phyloP scores from a whole-genome alignment of 2,888 invertebrate species.

The Acanthacorydalis orientalis region DNA sequence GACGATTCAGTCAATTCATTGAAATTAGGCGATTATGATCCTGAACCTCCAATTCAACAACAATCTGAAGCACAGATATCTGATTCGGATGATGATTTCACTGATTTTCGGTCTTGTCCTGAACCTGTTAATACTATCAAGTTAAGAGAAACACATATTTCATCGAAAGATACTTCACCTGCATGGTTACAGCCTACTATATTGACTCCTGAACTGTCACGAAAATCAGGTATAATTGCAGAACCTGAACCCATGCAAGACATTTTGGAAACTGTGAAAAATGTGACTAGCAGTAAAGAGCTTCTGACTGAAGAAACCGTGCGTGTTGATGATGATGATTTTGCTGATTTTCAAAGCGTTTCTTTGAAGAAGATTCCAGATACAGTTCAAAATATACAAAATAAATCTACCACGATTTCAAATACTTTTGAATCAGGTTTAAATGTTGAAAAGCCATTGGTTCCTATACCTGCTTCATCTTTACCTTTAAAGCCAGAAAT shows the following conservation, averaged over 20 bases:
- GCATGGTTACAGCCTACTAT: constrained; percentile 20
- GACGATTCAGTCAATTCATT: constrained; percentile 16
- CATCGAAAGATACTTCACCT: constrained; percentile 9
- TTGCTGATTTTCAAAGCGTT: constrained; percentile 24
- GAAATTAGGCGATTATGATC: constrained; percentile 12
- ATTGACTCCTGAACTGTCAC: constrained; percentile 15
- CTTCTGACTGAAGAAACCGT: constrained; percentile 12
- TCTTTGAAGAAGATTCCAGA: constrained; percentile 10
- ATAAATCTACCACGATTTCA: constrained; percentile 1
- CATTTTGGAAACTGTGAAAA: not conserved
- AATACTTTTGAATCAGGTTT: constrained; percentile 1
- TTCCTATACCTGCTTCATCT: constrained; percentile 6
- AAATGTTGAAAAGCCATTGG: not conserved
- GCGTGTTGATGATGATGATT: constrained; percentile 20
- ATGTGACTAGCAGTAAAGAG: not conserved
- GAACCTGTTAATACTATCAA: constrained; percentile 16
- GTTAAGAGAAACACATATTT: constrained; percentile 24
- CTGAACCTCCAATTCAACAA: not conserved
- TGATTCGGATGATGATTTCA: constrained; percentile 27
- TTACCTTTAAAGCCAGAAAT: constrained; percentile 15
- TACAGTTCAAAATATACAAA: not conserved
- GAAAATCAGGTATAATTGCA: constrained; percentile 4
- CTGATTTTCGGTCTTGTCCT: constrained; percentile 25
- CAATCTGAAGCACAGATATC: constrained; percentile 4
- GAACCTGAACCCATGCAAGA: not conserved